phyloP scores from a whole-genome alignment of 2,113 vertebrate species.

The Chamaetylas fuelleborni region DNA sequence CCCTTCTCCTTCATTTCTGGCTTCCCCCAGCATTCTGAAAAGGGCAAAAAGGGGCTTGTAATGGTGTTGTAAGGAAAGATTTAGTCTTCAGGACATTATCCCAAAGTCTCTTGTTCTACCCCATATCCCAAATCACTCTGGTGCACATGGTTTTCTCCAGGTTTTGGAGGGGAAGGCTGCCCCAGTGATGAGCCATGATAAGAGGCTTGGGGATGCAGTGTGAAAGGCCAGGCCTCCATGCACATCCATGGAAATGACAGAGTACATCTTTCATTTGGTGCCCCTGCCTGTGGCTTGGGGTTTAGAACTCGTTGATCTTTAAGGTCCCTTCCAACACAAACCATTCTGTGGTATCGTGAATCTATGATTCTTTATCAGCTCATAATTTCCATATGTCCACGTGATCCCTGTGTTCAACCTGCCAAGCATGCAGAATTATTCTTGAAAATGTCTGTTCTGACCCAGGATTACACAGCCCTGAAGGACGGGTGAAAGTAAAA shows the following conservation, averaged over 20 bases:
- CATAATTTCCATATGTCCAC: background rate
- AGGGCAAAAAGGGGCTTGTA: background rate
- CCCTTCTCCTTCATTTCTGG: background rate
- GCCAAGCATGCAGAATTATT: rapidly evolving
- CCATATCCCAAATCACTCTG: background rate
- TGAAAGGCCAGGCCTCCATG: background rate
- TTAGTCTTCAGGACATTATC: background rate
- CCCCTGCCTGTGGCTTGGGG: no score
- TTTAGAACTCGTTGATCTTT: background rate
- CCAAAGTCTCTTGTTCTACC: background rate
- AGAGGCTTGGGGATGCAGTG: background rate
- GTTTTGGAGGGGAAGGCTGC: background rate
- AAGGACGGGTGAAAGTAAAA: background rate
- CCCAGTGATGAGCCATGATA: background rate
- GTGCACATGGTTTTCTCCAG: background rate
- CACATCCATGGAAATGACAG: background rate
- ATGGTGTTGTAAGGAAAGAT: background rate
- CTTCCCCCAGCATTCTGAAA: background rate
- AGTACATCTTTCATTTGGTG: background rate
- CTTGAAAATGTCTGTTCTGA: background rate
- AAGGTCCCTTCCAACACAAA: background rate
- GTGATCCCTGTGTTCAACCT: rapidly evolving
- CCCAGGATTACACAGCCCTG: background rate
- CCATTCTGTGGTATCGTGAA: background rate
- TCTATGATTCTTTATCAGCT: background rate